Base-by-base conservation (phyloP, 2,888 invertebrate species). In the Troides oblongomaculatus region DNA sequence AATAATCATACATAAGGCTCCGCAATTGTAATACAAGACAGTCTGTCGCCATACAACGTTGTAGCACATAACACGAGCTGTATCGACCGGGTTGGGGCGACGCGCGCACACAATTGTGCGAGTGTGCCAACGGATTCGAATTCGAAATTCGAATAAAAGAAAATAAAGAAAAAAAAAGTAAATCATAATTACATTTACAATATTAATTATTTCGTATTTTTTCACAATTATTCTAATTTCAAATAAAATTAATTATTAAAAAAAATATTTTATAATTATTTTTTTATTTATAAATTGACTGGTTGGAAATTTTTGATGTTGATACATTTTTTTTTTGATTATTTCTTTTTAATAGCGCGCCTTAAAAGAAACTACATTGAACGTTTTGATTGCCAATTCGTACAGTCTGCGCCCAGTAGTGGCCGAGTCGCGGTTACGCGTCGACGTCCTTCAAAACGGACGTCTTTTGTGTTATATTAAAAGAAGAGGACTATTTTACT, bases 21-120 rank as follows among this genome's bases (percentile, higher is more conserved):
- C 80, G 81, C 84, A 81, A 86, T 85, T 84, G 84, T 88, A 84
- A 84, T 87, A 87, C 86, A 89, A 87, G 90, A 90, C 90, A 83
- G 89, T 89, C 88, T 87, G 92, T 87, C 91, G 90, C 90, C 89
- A 85, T 82, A 84, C 81, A 79, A 79, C 79, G 81, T 81, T 77
- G 80, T 70, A 63, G 81, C 82, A 83, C 86, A 86, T 81, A 85
- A 83, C 83, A 84, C 80, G 79, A 73, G 89, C 90, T 90, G 83
- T 92, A 92, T 92, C 90, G 92, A 92, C 90, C 90, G 81, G 78
- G 74, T 63, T 72, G 71, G 72, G 72, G 75, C 89, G 91, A 90
- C 91, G 91, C 91, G 92, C 92, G 91, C 91, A 90, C 78, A 80
- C 81, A 73, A 84, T 82, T 78, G 76, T 77, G 79, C 79, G 80